Base-by-base conservation (phyloP, 2,113 vertebrate genomes). In the Megatriorchis doriae region DNA sequence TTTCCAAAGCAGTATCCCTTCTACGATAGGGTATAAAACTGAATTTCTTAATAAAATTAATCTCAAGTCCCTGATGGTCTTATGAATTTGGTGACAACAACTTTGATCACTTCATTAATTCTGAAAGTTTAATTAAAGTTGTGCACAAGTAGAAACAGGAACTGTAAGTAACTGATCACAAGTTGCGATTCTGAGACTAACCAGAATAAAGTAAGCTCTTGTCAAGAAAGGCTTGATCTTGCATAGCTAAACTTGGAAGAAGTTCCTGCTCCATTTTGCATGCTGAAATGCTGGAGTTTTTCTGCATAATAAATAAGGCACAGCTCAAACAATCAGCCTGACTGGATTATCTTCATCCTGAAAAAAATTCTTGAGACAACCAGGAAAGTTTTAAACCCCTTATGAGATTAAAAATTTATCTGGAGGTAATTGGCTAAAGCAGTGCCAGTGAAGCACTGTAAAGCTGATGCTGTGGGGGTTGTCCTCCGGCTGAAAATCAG, bases 391-490 rank as follows among this genome's bases (percentile, higher is more conserved):
- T 87, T 78, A 73, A 87, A 61, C 45, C 17, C 59, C 23, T 20
- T 2, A 9, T 7, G 13, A 73, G 34, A 71, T 15, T 71, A 52
- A 74, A 80, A 58, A 27, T 58, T 15, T 25, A 59, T 53, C 29
- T 55, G n/a, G n/a, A 83, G 17, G 1, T 8, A 75, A 43, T 0
- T 11, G 38, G 42, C 29, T 74, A 14, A 16, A 79, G 7, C 4
- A 47, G 15, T 12, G 7, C 1, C 0, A 56, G 0, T 1, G 19
- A 61, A 93, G 29, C 42, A 36, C 19, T 32, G 78, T 25, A 38
- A 66, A 72, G 45, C 14, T 53, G 55, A 53, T n/a, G 17, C 32
- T 18, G 23, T 12, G 6, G 34, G 40, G 4, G 4, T 8, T 77
- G 27, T 50, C 36, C 59, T 86, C 48, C n/a, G 20, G 27, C 0